Conservation (phyloP, 35 echinoderm and acorn worm species). For the Holothuria glaberrima region DNA sequence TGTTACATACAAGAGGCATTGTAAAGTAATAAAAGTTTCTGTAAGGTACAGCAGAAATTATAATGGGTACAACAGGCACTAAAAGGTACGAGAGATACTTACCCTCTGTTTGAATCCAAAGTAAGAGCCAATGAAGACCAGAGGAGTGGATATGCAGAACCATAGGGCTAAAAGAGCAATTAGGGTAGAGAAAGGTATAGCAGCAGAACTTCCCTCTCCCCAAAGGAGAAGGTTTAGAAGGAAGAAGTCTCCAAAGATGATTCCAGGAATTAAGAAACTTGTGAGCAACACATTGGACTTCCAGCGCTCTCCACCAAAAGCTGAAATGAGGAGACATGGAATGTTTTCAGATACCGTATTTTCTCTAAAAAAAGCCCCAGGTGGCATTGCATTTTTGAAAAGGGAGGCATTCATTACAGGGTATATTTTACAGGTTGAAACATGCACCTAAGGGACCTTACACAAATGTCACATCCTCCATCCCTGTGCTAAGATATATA, state of each 20-base stretch:
- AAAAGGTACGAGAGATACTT: slow-evolving; percentile 22
- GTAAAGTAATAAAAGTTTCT: too few species aligned
- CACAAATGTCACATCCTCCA: too few species aligned
- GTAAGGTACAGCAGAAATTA: too few species aligned
- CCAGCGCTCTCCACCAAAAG: slow-evolving; percentile 97
- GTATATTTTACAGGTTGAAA: too few species aligned
- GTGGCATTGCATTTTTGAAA: too few species aligned
- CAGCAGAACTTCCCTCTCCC: slow-evolving; percentile 96
- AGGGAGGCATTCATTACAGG: too few species aligned
- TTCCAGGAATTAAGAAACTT: slow-evolving; percentile 88
- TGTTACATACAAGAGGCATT: too few species aligned
- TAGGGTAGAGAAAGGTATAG: slow-evolving; percentile 94
- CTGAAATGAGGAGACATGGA: slow-evolving; percentile 38
- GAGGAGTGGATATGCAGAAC: slow-evolving; percentile 92
- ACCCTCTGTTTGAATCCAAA: slow-evolving; percentile 99
- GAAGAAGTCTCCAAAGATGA: slow-evolving; percentile 88
- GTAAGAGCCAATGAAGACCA: slow-evolving; percentile 94
- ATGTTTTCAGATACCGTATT: too few species aligned
- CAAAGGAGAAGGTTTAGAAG: slow-evolving; percentile 91
- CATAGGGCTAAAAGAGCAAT: slow-evolving; percentile 91
- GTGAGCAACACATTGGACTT: slow-evolving; percentile 96
- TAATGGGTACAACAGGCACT: too few species aligned
- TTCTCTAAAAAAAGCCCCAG: too few species aligned
- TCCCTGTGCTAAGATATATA: too few species aligned
- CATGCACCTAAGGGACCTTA: too few species aligned